Evolutionary conservation across 2,888 invertebrate species (phyloP), one percentile per base, ranked within the genome.

Genomic region (Lasioglossum oenotherae): DNA sequence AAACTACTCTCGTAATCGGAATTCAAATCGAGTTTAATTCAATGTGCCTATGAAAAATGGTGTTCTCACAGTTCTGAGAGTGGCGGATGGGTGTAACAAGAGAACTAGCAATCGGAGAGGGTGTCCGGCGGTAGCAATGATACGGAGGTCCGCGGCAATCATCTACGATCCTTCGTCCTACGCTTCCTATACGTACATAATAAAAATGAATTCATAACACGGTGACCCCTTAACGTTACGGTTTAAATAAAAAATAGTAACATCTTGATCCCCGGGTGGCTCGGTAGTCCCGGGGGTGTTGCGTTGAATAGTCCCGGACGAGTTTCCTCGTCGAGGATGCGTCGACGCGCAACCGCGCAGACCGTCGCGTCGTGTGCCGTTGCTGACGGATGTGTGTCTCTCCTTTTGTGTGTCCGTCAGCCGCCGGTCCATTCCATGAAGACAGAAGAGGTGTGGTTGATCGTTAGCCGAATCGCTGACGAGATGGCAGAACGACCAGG

Each of bases 401-500:
- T 12, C 12, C 38, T 23, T 44, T 44, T 4, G 14, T 3, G 23
- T n/a, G 38, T 4, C 69, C 69, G 23, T 69, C 69, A 12, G 12
- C 38, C n/a, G 14, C 64, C 31, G 64, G 16, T 31, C 31, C 16
- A 27, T 27, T 60, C 60, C 53, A 2, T 53, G 53, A 53, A n/a
- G 53, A 53, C n/a, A 23, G n/a, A 53, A n/a, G 53, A 23, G 23
- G 8, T n/a, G 53, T n/a, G 46, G 53, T 53, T 53, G 53, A n/a
- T 53, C 53, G 53, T 53, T n/a, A 53, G n/a, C 53, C 53, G 53
- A 53, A 53, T 53, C 53, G 46, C 46, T 35, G 73, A 57, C 69
- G 31, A 69, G 87, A 84, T 74, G 82, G 85, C 83, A 81, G 86
- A 87, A 82, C 91, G 87, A 90, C 88, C 89, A 88, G 90, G 84